These are phyloP conservation scores for Myrmecophaga tridactyla DNA, from an alignment of 2,113 vertebrate genomes.

Conservation along the genomic window DNA sequence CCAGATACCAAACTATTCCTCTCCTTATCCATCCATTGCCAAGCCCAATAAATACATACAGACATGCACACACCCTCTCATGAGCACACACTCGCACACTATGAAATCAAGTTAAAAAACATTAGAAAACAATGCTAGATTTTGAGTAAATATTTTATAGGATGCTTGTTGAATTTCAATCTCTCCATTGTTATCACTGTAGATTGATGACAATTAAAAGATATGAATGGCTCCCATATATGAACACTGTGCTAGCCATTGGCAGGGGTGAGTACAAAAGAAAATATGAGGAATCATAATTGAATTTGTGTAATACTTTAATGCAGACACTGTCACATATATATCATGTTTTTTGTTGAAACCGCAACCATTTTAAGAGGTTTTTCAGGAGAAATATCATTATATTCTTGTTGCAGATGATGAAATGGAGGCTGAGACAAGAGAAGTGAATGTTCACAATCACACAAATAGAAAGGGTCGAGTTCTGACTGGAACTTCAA, in stretches of 20 bases:
- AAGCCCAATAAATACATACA: neutral
- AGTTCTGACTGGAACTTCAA: neutral
- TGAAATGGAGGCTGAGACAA: neutral
- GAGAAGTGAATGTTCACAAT: neutral
- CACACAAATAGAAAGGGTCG: neutral
- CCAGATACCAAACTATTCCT: neutral
- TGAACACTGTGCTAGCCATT: neutral
- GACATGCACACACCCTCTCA: too few relatives aligned
- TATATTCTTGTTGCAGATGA: neutral
- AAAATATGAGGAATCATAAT: neutral
- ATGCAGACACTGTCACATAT: neutral
- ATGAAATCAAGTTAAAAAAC: neutral
- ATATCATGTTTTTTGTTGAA: neutral
- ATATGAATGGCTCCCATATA: neutral
- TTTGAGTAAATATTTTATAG: neutral
- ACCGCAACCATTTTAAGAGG: neutral
- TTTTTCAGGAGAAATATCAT: neutral
- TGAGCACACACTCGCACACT: neutral
- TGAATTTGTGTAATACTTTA: neutral
- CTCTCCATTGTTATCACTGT: neutral
- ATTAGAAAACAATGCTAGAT: neutral
- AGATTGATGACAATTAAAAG: neutral
- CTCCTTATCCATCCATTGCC: neutral
- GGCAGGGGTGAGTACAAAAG: fast-evolving
- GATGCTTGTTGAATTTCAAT: neutral